Evolutionary conservation across 2,113 vertebrate genomes (phyloP).

Genomic region (Myotis brandtii): DNA sequence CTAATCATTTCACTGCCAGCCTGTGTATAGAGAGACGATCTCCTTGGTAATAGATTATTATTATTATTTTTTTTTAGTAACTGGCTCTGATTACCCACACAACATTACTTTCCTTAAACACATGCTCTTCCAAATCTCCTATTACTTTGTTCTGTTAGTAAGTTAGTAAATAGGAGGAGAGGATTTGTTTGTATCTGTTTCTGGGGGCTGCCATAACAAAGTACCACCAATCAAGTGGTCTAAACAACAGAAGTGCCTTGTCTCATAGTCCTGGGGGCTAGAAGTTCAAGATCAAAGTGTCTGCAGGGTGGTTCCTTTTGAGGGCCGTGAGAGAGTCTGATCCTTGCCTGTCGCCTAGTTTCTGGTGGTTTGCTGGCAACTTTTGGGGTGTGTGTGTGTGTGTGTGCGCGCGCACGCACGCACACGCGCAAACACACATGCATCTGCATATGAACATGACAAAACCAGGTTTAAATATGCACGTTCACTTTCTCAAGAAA

Average conservation of each 20-base stretch:
- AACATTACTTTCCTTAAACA: conserved; percentile 43
- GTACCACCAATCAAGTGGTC: background rate
- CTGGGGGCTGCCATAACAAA: background rate
- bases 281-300: background rate
- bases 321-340: too few species aligned
- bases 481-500: conserved; percentile 17
- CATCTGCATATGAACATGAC: background rate
- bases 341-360: background rate
- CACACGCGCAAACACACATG: background rate
- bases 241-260: background rate
- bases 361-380: background rate
- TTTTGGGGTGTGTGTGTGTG: background rate
- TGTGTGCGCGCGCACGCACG: accelerated
- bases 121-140: conserved; percentile 18
- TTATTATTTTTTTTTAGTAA: background rate
- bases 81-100: background rate
- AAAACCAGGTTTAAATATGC: background rate
- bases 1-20: conserved; percentile 47
- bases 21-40: conserved; percentile 21
- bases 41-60: background rate
- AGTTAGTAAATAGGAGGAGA: background rate
- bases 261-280: background rate
- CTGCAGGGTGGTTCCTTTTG: background rate
- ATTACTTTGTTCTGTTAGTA: background rate
- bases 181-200: background rate